Conservation (phyloP, 2,797 vertebrate genomes). For the Gallinago stenura region DNA sequence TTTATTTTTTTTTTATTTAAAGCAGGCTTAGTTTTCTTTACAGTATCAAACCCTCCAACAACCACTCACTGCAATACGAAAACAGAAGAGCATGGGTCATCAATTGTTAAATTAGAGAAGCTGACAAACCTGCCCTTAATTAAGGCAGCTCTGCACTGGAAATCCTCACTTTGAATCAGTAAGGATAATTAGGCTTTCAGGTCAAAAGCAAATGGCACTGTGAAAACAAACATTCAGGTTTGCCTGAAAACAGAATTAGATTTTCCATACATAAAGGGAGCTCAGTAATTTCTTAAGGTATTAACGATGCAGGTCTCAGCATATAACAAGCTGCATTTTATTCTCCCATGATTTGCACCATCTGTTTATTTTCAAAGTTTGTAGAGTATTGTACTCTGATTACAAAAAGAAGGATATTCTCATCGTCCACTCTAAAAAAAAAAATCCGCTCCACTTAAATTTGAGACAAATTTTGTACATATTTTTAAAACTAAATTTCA, state of each 20-base stretch:
- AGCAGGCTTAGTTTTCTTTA: neutral
- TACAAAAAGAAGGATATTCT: neutral
- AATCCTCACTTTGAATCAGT: conserved; percentile 63
- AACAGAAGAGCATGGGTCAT: neutral
- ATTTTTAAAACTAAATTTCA: neutral
- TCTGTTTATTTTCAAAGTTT: conserved; percentile 43
- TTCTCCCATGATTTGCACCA: neutral
- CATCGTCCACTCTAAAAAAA: neutral
- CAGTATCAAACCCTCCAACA: neutral
- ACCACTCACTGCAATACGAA: neutral
- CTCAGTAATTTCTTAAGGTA: conserved; percentile 69
- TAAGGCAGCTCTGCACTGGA: conserved; percentile 56
- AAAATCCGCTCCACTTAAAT: neutral
- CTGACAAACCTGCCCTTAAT: conserved; percentile 55
- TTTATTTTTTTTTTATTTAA: neutral
- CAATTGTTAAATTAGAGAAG: conserved; percentile 38
- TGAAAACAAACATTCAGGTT: conserved; percentile 62
- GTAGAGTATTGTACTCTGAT: neutral
- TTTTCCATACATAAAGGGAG: conserved; percentile 63
- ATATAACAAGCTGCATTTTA: conserved; percentile 26
- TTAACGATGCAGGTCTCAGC: conserved; percentile 50
- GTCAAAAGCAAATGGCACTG: conserved; percentile 39
- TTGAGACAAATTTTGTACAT: neutral
- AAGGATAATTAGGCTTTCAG: conserved; percentile 66
- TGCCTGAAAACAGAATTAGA: conserved; percentile 72